Evolutionary conservation across 2,888 invertebrate genomes (phyloP), one percentile per base, ranked within the genome.

Genomic region (Colletes collaris): DNA sequence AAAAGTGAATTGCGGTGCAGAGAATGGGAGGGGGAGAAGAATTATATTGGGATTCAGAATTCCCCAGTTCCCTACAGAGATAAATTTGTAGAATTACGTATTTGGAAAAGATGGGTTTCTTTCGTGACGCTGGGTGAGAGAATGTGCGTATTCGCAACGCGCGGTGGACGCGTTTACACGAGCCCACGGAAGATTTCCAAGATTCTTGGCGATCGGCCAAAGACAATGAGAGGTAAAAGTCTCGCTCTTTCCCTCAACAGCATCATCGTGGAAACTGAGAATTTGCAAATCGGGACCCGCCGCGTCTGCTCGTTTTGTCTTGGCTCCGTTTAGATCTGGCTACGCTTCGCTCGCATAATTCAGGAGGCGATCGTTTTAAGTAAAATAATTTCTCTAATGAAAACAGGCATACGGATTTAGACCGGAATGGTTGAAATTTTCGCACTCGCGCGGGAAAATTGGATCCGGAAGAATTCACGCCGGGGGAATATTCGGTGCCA

Each of bases 141-240:
- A 27, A 27, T 27, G 27, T 27, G 27, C 72, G 72, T 73, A 69
- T 70, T 64, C 74, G 44, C 75, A 65, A 78, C 71, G 62, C 16
- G 50, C 66, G 8, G 52, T 67, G 52, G 74, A 76, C 79, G 72
- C 58, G 77, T 82, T 70, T 81, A 70, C 77, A 68, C 62, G 66
- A 72, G 66, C 79, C 27, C 68, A 59, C 70, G 62, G 65, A 80
- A 79, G 83, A 86, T 87, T 79, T 79, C 74, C 68, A 40, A 66
- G 78, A 87, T 86, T 84, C 72, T 84, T 86, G 87, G 87, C 86
- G 50, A 49, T 49, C 49, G 49, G 74, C 86, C 86, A 86, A 72
- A 72, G 44, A 66, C 84, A 82, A 79, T 75, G 72, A 83, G 81
- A 79, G 68, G 68, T 85, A 81, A 82, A 85, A 82, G 80, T 76